phyloP scores from a whole-genome alignment of 2,113 vertebrate species.

The Lepus timidus region DNA sequence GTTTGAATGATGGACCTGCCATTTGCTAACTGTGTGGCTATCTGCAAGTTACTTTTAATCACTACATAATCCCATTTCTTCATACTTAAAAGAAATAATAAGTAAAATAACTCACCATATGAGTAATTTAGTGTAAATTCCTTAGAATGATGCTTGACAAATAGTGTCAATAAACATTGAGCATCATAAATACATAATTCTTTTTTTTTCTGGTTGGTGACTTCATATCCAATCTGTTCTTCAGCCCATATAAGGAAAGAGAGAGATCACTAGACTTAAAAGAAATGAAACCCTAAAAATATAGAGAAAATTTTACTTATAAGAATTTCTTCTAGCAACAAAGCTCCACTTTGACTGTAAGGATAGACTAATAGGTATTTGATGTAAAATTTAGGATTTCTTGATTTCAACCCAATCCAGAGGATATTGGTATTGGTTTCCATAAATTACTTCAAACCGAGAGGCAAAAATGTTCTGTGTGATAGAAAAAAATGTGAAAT shows the following conservation, averaged over 20 bases:
- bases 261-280: neutral
- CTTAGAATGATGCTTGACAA: neutral
- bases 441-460: neutral
- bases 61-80: neutral
- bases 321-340: neutral
- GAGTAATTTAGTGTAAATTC: conserved; percentile 15
- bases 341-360: neutral
- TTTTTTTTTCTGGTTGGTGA: neutral
- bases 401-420: neutral
- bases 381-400: neutral
- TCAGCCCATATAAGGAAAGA: neutral
- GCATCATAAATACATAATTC: neutral
- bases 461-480: neutral
- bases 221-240: neutral
- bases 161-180: neutral
- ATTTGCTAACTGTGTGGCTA: neutral
- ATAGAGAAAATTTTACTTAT: neutral
- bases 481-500: neutral
- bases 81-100: neutral
- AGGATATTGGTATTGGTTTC: neutral
- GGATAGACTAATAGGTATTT: neutral
- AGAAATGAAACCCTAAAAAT: neutral
- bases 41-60: neutral
- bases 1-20: neutral
- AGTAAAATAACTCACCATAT: neutral